Evolutionary conservation across 2,113 vertebrate genomes (phyloP).

Genomic region (Rousettus leschenaultii): DNA sequence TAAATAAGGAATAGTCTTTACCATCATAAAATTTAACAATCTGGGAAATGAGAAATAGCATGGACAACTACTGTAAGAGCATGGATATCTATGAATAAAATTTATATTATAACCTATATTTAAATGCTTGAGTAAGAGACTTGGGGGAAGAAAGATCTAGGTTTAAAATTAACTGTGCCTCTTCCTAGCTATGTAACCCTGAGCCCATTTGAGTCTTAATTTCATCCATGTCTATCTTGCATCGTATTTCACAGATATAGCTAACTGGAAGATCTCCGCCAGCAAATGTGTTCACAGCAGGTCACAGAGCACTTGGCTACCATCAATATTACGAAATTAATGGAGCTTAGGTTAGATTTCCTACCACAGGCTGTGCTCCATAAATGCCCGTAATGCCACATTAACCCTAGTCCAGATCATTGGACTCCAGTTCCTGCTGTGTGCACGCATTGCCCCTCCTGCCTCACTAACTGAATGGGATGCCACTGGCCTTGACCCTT

Average conservation of each 20-base stretch:
- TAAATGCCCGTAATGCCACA: background rate
- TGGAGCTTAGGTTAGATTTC: background rate
- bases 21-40: background rate
- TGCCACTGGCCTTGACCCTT: background rate
- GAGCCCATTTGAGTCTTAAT: background rate
- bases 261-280: background rate
- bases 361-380: background rate
- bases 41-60: background rate
- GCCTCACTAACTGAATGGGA: background rate
- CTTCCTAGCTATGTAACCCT: background rate
- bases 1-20: background rate
- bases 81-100: background rate
- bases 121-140: background rate
- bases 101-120: background rate
- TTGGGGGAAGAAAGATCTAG: background rate
- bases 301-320: background rate
- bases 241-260: background rate
- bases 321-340: background rate
- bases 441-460: background rate
- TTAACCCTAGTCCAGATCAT: background rate
- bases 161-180: background rate
- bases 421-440: background rate
- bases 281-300: background rate
- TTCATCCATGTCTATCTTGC: background rate
- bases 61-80: background rate